Base-by-base conservation (phyloP, 2,797 vertebrate genomes). In the Emys orbicularis region DNA sequence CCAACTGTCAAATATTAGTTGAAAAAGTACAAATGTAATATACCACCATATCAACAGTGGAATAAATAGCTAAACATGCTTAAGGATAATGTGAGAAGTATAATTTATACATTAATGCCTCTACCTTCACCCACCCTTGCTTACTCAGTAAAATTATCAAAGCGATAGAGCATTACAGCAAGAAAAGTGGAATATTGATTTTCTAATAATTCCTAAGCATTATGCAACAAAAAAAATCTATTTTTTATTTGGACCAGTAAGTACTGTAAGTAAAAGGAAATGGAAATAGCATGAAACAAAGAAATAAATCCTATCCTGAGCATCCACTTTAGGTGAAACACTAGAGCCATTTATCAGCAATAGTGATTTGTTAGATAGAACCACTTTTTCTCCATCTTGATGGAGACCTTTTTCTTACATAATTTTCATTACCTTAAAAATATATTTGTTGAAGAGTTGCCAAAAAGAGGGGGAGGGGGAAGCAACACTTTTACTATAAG, bases 221-320 rank as follows among this genome's bases (percentile, higher is more conserved):
- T 97, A 95, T 61, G 87, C 68, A 87, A 79, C 27, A 53, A 50
- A 41, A 93, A 92, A 91, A 92, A 44, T 6, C 56, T 65, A 94
- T 87, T 92, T 87, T 92, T 97, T 97, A 94, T 91, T 96, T 97
- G 96, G 96, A 95, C 94, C 97, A 98, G 98, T 96, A 97, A 97
- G 96, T 96, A 95, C 92, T 94, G 84, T 93, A 97, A 96, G 90
- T 93, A 96, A 97, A 95, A 97, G 96, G 93, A 98, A 98, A 98
- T 97, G 44, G 88, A 98, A 97, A 96, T 95, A 95, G 96, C 90
- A 89, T 47, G 92, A 98, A 97, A 97, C 81, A 96, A 96, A 96
- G 31, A 94, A 97, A 98, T 98, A 97, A 98, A 98, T 98, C 93
- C 89, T 97, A 92, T 52, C 37, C 91, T 76, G 72, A 97, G 95